Percentiles rank a stretch among this genome's conserved stretches.
phyloP scores from a whole-genome alignment of 2,113 vertebrate species.

The Blennius ocellaris region DNA sequence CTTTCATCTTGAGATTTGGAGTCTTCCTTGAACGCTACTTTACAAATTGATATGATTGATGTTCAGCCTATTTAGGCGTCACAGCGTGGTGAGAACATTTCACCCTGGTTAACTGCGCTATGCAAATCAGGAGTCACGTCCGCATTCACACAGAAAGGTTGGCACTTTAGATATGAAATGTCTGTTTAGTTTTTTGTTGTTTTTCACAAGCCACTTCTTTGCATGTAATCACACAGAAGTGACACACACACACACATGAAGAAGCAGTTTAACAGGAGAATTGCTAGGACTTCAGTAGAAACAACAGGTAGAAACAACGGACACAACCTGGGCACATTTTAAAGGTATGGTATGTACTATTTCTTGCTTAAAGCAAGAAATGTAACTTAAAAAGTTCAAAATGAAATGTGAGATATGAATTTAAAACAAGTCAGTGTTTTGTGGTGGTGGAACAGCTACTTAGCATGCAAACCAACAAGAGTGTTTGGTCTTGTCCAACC shows the following conservation, averaged over 20 bases:
- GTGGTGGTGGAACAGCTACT: too few species aligned
- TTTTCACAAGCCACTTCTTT: slow-evolving; percentile 30
- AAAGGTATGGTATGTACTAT: too few species aligned
- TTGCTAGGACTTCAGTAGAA: slow-evolving; percentile 57
- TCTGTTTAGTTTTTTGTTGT: not conserved
- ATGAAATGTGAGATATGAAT: too few species aligned
- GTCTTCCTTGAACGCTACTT: slow-evolving; percentile 58
- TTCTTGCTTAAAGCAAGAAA: too few species aligned
- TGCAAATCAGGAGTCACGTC: slow-evolving; percentile 49
- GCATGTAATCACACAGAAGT: slow-evolving; percentile 44
- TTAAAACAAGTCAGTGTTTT: too few species aligned
- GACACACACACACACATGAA: slow-evolving; percentile 68
- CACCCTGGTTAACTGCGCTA: slow-evolving; percentile 39
- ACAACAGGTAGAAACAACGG: slow-evolving; percentile 26
- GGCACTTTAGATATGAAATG: slow-evolving; percentile 38
- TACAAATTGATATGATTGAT: slow-evolving; percentile 36
- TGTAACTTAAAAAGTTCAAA: too few species aligned
- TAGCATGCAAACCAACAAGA: too few species aligned
- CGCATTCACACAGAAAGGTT: slow-evolving; percentile 51
- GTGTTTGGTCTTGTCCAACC: too few species aligned
- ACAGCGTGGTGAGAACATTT: slow-evolving; percentile 57
- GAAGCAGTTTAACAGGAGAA: slow-evolving; percentile 58
- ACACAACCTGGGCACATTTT: slow-evolving; percentile 4
- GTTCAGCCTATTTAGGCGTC: slow-evolving; percentile 45
- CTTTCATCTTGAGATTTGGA: slow-evolving; percentile 86